A percentile compares a stretch with the other conserved stretches of the same genome.
These are phyloP conservation scores for Exephanes ischioxanthus DNA, from an alignment of 2,888 invertebrate species.

Conservation along the genomic window DNA sequence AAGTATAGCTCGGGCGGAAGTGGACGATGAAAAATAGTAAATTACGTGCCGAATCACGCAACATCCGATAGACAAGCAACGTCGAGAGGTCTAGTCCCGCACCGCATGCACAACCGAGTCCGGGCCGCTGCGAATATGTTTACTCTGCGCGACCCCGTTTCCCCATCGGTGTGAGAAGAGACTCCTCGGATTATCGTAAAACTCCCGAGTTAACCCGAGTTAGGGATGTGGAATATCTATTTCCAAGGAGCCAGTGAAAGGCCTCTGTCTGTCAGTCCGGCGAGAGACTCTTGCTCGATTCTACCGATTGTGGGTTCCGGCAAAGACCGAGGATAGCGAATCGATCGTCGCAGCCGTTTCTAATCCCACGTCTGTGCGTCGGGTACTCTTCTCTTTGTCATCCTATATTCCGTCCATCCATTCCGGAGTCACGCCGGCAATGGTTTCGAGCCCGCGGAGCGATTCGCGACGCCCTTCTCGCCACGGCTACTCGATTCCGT, in stretches of 20 bases:
- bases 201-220: too few relatives aligned
- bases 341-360: constrained; percentile 44
- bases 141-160: neutral
- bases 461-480: constrained; percentile 52
- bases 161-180: too few relatives aligned
- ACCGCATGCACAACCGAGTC: neutral
- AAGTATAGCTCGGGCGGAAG: constrained; percentile 55
- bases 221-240: neutral
- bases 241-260: neutral
- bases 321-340: constrained; percentile 44
- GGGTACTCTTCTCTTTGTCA: neutral
- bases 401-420: constrained; percentile 3
- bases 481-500: constrained; percentile 54
- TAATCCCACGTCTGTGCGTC: constrained; percentile 49
- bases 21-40: constrained; percentile 65
- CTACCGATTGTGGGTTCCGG: constrained; percentile 30
- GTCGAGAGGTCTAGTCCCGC: neutral
- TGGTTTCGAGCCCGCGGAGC: constrained; percentile 5
- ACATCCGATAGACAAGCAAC: constrained; percentile 45
- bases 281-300: constrained; percentile 5
- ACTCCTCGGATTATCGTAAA: too few relatives aligned
- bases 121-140: neutral
- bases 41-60: constrained; percentile 66
- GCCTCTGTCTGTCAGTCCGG: neutral
- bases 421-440: constrained; percentile 30